phyloP scores from a whole-genome alignment of 2,888 invertebrate genomes.

The Polyommatus icarus region DNA sequence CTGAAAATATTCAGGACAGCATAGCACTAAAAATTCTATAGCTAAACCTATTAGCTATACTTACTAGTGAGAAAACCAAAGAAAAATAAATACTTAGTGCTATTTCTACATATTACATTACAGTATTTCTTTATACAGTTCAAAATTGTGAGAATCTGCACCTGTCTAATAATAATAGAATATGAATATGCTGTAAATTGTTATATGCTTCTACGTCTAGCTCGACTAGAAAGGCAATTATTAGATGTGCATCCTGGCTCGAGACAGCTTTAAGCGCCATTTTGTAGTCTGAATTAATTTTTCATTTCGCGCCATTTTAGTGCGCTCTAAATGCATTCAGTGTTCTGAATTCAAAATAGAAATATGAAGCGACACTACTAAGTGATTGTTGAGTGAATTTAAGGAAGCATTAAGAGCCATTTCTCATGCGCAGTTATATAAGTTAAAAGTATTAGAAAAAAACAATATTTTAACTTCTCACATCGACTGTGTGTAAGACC shows the following conservation, averaged over 20 bases:
- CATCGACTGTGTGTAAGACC: slow-evolving; percentile 21
- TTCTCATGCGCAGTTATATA: background rate
- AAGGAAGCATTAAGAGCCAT: background rate
- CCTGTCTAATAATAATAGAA: background rate
- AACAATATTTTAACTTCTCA: background rate
- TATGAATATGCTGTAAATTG: background rate
- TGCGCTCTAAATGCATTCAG: slow-evolving; percentile 1
- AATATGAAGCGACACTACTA: background rate
- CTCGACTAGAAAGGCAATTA: slow-evolving; percentile 19
- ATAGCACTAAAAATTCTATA: background rate
- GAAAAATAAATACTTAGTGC: background rate
- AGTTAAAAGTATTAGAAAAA: background rate
- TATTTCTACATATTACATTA: background rate
- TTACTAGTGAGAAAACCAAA: background rate
- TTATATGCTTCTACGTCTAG: slow-evolving; percentile 15
- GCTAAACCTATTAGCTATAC: background rate
- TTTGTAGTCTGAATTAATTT: slow-evolving; percentile 21
- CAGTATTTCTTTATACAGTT: background rate
- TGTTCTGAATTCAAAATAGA: slow-evolving; percentile 1
- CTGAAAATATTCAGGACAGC: background rate
- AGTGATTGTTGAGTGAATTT: slow-evolving; percentile 5
- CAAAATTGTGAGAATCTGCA: background rate
- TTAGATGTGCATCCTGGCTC: slow-evolving; percentile 10
- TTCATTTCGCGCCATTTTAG: background rate
- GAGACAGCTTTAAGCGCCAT: slow-evolving; percentile 25